These are phyloP conservation scores for Globicephala melas DNA, from an alignment of 2,113 vertebrate species.

Conservation along the genomic window DNA sequence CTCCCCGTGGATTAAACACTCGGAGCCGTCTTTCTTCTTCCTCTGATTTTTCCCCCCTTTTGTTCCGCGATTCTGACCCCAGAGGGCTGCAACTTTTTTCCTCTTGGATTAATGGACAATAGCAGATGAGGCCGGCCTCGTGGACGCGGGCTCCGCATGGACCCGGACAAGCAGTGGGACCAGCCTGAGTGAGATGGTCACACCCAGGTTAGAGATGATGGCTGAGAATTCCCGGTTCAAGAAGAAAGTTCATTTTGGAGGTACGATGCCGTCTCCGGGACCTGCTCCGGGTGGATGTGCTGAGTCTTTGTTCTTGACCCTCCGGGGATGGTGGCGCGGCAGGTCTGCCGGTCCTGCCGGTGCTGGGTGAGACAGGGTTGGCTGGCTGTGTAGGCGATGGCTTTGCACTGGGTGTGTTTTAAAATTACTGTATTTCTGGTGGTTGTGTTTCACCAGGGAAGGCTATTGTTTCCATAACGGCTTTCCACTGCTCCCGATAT, in stretches of 20 bases:
- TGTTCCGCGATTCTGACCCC: neutral
- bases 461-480: neutral
- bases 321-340: fast-evolving
- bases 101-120: slow-evolving; percentile 1
- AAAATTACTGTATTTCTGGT: neutral
- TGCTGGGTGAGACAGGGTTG: neutral
- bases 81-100: slow-evolving; percentile 48
- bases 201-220: slow-evolving; percentile 77
- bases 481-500: neutral
- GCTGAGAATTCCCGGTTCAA: slow-evolving; percentile 78
- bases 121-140: slow-evolving; percentile 40
- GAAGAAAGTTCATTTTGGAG: slow-evolving; percentile 83
- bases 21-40: neutral
- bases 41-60: neutral
- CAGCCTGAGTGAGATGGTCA: slow-evolving; percentile 75
- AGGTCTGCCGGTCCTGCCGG: neutral
- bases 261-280: slow-evolving; percentile 59
- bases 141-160: neutral
- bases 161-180: slow-evolving; percentile 36
- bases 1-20: neutral
- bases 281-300: neutral
- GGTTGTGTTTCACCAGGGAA: neutral
- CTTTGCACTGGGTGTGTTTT: neutral
- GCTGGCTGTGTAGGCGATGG: neutral
- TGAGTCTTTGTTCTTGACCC: slow-evolving; percentile 49